These are phyloP conservation scores for Lanistes nyassanus DNA, from an alignment of 1,140 invertebrate genomes.

Conservation along the genomic window DNA sequence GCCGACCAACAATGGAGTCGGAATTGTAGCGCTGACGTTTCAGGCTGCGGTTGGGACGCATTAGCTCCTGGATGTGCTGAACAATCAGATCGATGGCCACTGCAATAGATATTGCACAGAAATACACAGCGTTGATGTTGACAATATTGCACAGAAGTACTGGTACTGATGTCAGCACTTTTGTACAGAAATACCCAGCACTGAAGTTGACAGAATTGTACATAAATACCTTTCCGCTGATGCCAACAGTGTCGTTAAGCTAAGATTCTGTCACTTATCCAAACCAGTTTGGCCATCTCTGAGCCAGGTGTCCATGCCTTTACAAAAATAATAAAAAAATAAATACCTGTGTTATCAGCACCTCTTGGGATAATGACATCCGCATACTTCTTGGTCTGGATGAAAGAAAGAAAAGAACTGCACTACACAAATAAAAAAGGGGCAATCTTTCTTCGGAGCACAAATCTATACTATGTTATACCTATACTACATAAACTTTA, in stretches of 20 bases:
- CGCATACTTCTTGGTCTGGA: slow-evolving; percentile 98
- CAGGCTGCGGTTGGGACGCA: slow-evolving; percentile 65
- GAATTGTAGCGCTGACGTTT: slow-evolving; percentile 52
- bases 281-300: no score
- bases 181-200: neutral
- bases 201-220: neutral
- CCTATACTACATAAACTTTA: no score
- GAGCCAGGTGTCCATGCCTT: no score
- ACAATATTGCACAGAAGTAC: neutral
- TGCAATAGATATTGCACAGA: slow-evolving; percentile 77
- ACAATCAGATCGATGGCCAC: slow-evolving; percentile 99
- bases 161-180: neutral
- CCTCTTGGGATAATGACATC: slow-evolving; percentile 99
- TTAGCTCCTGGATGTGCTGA: slow-evolving; percentile 96
- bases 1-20: slow-evolving; percentile 54
- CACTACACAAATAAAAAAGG: neutral
- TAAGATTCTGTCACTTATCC: no score
- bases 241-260: no score
- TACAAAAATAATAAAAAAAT: neutral
- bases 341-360: slow-evolving; percentile 83
- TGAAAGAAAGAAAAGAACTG: slow-evolving; percentile 49
- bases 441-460: no score
- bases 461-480: no score
- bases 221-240: neutral
- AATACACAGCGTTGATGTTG: no score